Evolutionary conservation across 2,888 invertebrate genomes (phyloP).

Genomic region (Frankliniella fusca): DNA sequence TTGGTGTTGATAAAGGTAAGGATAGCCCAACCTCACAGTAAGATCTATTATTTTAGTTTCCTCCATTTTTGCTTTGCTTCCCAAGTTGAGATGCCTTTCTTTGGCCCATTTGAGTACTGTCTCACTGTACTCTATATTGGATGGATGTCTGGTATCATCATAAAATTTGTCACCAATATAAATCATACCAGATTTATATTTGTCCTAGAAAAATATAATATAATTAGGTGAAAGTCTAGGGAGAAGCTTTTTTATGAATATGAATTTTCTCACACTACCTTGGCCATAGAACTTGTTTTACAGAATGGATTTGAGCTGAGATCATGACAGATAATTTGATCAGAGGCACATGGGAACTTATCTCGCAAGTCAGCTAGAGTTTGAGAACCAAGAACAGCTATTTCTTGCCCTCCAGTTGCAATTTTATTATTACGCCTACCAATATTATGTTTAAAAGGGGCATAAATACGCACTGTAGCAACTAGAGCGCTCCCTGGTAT

Average conservation of each 20-base stretch:
- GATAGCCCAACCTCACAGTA: constrained; percentile 55
- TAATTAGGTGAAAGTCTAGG: neutral
- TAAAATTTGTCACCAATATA: constrained; percentile 77
- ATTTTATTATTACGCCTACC: neutral
- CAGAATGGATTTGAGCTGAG: constrained; percentile 46
- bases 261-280: constrained; percentile 41
- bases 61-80: constrained; percentile 56
- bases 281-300: constrained; percentile 40
- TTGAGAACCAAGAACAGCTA: constrained; percentile 63
- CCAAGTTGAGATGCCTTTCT: constrained; percentile 49
- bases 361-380: constrained; percentile 68
- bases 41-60: constrained; percentile 46
- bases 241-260: constrained; percentile 49
- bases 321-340: constrained; percentile 48
- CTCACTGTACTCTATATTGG: constrained; percentile 62
- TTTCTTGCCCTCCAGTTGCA: constrained; percentile 49
- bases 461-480: neutral
- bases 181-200: constrained; percentile 68
- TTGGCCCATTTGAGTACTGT: constrained; percentile 61
- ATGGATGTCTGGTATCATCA: constrained; percentile 61
- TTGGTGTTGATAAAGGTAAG: constrained; percentile 83
- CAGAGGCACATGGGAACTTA: constrained; percentile 68
- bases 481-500: neutral
- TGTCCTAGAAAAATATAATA: constrained; percentile 50
- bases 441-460: neutral